Percentiles rank a stretch among this genome's conserved stretches.
Conservation (phyloP, 30 jellyfish, hydroid and myxozoan genomes). For the Sanderia malayensis region DNA sequence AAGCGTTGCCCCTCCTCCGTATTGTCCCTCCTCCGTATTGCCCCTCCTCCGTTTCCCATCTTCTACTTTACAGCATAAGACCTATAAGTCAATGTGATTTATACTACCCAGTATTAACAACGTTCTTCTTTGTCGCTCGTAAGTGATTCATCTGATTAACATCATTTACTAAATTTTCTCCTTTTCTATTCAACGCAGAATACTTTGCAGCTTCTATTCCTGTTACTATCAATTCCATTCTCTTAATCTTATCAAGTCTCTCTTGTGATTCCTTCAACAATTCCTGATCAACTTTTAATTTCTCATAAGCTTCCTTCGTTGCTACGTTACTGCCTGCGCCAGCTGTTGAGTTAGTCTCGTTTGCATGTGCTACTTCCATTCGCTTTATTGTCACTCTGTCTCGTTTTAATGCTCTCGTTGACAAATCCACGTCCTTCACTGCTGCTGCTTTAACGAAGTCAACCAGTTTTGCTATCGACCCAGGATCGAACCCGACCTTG, state of each 20-base stretch:
- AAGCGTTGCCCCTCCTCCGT: too few species aligned
- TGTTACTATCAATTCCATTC: slow-evolving; percentile 89
- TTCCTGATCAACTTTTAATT: slow-evolving; percentile 77
- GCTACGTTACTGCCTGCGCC: slow-evolving; percentile 44
- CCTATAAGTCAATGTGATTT: too few species aligned
- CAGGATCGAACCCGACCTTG: slow-evolving; percentile 94
- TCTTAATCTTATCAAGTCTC: slow-evolving; percentile 69
- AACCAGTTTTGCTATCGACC: slow-evolving; percentile 88
- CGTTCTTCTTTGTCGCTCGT: slow-evolving; percentile 42
- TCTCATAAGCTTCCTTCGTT: slow-evolving; percentile 62
- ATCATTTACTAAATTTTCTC: slow-evolving; percentile 28
- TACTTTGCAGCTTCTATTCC: slow-evolving; percentile 91
- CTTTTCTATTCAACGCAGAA: slow-evolving; percentile 59
- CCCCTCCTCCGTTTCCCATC: too few species aligned
- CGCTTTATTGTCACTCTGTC: slow-evolving; percentile 66
- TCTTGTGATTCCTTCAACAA: slow-evolving; percentile 80
- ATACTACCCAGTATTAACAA: slow-evolving; percentile 43
- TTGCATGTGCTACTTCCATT: slow-evolving; percentile 63
- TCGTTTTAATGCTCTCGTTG: slow-evolving; percentile 70
- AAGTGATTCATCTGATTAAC: slow-evolving; percentile 19
- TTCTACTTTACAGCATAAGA: too few species aligned
- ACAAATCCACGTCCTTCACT: slow-evolving; percentile 77
- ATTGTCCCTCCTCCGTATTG: too few species aligned
- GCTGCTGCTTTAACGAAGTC: slow-evolving; percentile 95
- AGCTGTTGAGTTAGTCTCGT: slow-evolving; percentile 29